Base-by-base conservation (phyloP, 2,888 invertebrate genomes). In the Scaptomyza parva region DNA sequence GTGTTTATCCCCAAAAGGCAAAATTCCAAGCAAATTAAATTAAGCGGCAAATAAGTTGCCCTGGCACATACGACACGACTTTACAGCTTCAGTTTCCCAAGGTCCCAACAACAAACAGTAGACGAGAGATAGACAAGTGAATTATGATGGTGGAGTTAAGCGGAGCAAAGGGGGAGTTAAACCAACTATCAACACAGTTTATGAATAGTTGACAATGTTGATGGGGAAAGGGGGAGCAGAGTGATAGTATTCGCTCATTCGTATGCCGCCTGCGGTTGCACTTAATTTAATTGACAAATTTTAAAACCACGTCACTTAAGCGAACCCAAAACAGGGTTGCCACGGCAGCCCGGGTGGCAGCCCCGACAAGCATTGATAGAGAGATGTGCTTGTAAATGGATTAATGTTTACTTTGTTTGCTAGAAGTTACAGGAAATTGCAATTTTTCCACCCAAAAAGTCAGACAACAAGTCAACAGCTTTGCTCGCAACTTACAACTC, bases 251-350 rank as follows among this genome's bases (percentile, higher is more conserved):
- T 60, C 52, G 61, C 78, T 81, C 87, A 82, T 82, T 82, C 82
- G 76, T 76, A 86, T 88, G 78, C 75, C 67, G 91, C 90, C 90
- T 88, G 80, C 86, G 91, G 91, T 88, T 89, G 89, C 91, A 91
- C 90, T 91, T 91, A 91, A 90, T 90, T 91, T 91, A 91, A 91
- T 91, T 91, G 90, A 90, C 89, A 91, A 90, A 84, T 88, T 90
- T 84, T 78, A 88, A 84, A 88, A 84, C 88, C 87, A 86, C 86
- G 84, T 86, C 83, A 69, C 83, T 82, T 82, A 76, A 86, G 72
- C 59, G 70, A 55, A 26, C 57, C 59, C 53, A 60, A 62, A 47
- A 47, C 45, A 5, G 37, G 44, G 37, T 41, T 71, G 58, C 62
- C 59, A 53, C 41, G 64, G 61, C 58, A 59, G 50, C 54, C 54